A percentile compares a stretch with the other conserved stretches of the same genome.
Conservation (phyloP, 2,113 vertebrate species). For the Sinocyclocheilus rhinocerous region DNA sequence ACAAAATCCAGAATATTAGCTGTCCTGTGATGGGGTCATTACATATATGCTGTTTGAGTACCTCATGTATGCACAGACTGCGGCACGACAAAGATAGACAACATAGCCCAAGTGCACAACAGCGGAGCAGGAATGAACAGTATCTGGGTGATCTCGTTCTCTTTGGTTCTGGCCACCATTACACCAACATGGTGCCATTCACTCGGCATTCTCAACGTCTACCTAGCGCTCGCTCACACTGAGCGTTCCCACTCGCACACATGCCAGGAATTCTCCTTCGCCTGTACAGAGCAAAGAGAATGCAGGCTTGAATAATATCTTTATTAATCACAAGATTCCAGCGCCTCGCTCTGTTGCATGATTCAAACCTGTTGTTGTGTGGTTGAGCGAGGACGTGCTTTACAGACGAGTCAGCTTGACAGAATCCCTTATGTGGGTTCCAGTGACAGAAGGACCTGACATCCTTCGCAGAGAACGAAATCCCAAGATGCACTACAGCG, state of each 20-base stretch:
- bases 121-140: slow-evolving; percentile 14
- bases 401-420: not conserved
- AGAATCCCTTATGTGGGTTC: not conserved
- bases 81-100: not conserved
- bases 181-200: slow-evolving; percentile 23
- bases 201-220: slow-evolving; percentile 26
- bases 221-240: slow-evolving; percentile 31
- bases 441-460: not conserved
- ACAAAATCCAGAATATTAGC: slow-evolving; percentile 41
- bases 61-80: slow-evolving; percentile 1
- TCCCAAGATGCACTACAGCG: no score
- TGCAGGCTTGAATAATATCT: slow-evolving; percentile 56
- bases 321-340: slow-evolving; percentile 56
- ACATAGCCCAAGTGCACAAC: not conserved
- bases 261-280: slow-evolving; percentile 49
- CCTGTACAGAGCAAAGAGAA: slow-evolving; percentile 35
- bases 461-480: no score
- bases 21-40: not conserved
- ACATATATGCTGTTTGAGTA: slow-evolving; percentile 12
- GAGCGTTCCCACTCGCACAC: slow-evolving; percentile 46
- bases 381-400: slow-evolving; percentile 7
- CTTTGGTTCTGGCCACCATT: slow-evolving; percentile 14
- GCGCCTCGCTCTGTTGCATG: not conserved
- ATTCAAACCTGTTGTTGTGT: slow-evolving; percentile 32
- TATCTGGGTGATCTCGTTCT: slow-evolving; percentile 37